phyloP scores from a whole-genome alignment of 2,797 vertebrate species.

The Sphenodon punctatus region DNA sequence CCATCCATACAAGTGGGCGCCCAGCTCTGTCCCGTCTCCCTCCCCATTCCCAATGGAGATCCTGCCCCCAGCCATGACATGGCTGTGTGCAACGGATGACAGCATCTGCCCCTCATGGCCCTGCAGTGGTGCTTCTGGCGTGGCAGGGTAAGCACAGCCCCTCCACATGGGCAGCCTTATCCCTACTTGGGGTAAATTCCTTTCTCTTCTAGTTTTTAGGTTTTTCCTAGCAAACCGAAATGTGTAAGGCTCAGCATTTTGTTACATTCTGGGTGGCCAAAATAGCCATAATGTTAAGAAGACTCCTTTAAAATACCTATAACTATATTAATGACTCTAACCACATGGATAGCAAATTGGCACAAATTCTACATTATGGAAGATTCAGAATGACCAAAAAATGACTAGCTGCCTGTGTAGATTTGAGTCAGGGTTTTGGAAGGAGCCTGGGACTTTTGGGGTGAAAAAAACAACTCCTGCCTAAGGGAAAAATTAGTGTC shows the following conservation, averaged over 20 bases:
- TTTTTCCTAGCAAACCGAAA: neutral
- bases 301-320: slow-evolving; percentile 23
- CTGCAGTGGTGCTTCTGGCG: too few relatives aligned
- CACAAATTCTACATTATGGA: neutral
- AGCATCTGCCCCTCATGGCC: too few relatives aligned
- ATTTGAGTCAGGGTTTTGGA: neutral
- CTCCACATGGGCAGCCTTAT: too few relatives aligned
- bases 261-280: slow-evolving; percentile 21
- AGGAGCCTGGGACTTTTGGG: neutral
- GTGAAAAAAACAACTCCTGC: neutral
- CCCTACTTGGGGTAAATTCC: too few relatives aligned
- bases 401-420: neutral
- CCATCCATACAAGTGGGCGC: too few relatives aligned
- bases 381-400: neutral
- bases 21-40: too few relatives aligned
- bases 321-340: slow-evolving; percentile 22
- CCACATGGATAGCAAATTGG: neutral
- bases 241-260: slow-evolving; percentile 15
- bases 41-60: too few relatives aligned
- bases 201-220: too few relatives aligned
- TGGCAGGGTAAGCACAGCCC: too few relatives aligned
- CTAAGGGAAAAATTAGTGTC: neutral
- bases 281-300: slow-evolving; percentile 14
- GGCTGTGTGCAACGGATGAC: too few relatives aligned
- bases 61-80: too few relatives aligned